Conservation (phyloP, 2,797 vertebrate species). For the Myioborus miniatus region DNA sequence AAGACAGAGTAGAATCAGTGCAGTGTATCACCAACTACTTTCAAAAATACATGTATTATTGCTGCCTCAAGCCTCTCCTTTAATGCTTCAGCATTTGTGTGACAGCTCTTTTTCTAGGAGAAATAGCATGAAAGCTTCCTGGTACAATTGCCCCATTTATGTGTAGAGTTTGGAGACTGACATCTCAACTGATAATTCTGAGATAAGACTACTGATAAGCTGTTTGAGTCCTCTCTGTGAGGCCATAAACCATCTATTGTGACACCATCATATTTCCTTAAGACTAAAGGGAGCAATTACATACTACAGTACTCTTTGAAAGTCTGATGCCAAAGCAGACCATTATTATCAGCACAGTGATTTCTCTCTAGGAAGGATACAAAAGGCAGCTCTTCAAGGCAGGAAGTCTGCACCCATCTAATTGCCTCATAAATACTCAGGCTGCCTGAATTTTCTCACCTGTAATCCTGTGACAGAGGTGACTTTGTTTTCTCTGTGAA, state of each 20-base stretch:
- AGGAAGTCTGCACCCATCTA: conserved; percentile 18
- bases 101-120: neutral
- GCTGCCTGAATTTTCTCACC: neutral
- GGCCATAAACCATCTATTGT: neutral
- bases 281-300: neutral
- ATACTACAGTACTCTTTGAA: neutral
- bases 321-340: neutral
- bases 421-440: neutral
- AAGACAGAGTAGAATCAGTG: neutral
- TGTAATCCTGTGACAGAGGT: neutral
- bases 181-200: neutral
- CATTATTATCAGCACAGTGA: neutral
- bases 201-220: neutral
- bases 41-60: neutral
- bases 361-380: neutral
- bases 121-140: neutral
- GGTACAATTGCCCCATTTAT: neutral
- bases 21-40: neutral
- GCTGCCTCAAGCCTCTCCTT: neutral
- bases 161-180: neutral
- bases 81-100: neutral
- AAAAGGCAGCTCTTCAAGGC: conserved; percentile 4
- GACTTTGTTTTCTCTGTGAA: conserved; percentile 6
- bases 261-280: neutral
- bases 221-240: neutral